Base-by-base conservation (phyloP, 2,888 invertebrate genomes). In the Idaea aversata region DNA sequence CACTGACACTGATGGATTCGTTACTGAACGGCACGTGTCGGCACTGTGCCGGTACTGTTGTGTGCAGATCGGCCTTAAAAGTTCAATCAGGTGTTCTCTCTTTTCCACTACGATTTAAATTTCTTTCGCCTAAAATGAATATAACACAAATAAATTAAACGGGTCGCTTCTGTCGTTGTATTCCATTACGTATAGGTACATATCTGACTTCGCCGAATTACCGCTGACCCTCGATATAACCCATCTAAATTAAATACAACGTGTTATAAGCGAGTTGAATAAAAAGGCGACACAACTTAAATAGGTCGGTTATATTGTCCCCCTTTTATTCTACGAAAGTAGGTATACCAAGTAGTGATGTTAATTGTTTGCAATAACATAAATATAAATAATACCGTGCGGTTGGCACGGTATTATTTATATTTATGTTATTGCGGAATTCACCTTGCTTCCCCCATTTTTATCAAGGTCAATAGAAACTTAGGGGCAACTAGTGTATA, bases 61-160 rank as follows among this genome's bases (percentile, higher is more conserved):
- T 13, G 47, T 47, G 47, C 13, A 3, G 4, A 6, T 7, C 7
- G 6, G 3, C 7, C 47, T 47, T 7, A 47, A 10, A 47, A 10
- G 10, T 10, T 25, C 25, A 25, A 25, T 25, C 25, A 25, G 25
- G 25, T 25, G 25, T 25, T 47, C 47, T 13, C 47, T 47, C 47
- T 47, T 6, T 47, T 6, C 13, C 47, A 10, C 47, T 47, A 10
- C 2, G 13, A 47, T 13, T 47, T 47, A 47, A 47, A 47, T 10
- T 13, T 47, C 47, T 47, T 10, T 13, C 13, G 3, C 47, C 88
- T 82, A 76, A 85, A 87, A 88, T 87, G 86, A 86, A 86, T 86
- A 87, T 84, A 72, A 87, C 78, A 74, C 86, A 78, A 83, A 83
- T 74, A 87, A 89, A 86, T 90, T 85, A 86, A 90, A 87, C 75